A percentile compares a stretch with the other conserved stretches of the same genome.
These are phyloP conservation scores for Tolypeutes matacus DNA, from an alignment of 2,797 vertebrate species.

Conservation along the genomic window DNA sequence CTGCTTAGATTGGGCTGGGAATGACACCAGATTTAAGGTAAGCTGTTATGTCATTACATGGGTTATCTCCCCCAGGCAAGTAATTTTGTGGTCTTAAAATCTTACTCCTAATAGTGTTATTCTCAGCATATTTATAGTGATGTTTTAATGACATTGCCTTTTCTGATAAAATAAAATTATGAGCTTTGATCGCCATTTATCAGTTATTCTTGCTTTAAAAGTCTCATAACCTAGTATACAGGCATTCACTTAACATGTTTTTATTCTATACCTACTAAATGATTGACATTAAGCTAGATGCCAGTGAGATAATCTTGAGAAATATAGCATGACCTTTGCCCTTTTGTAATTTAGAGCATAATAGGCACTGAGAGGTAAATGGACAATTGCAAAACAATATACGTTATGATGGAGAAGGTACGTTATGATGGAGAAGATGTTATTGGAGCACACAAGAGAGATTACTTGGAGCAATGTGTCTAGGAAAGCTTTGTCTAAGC, in stretches of 20 bases:
- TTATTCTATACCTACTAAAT: not conserved
- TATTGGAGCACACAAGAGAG: not conserved
- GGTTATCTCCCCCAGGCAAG: not conserved
- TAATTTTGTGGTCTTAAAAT: not conserved
- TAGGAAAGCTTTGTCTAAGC: not conserved
- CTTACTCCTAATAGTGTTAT: not conserved
- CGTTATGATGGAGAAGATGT: not conserved
- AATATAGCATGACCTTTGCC: not conserved
- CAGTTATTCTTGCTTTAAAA: slow-evolving; percentile 3
- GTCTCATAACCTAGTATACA: not conserved
- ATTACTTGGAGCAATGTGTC: not conserved
- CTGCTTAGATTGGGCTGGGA: not conserved
- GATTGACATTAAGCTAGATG: slow-evolving; percentile 13
- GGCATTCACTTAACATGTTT: not conserved
- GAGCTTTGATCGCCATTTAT: not conserved
- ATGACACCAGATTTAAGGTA: not conserved
- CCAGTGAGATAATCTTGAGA: not conserved
- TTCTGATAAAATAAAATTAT: not conserved
- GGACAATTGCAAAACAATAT: not conserved
- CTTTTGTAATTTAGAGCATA: not conserved
- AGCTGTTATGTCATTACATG: not conserved
- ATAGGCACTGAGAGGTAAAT: not conserved
- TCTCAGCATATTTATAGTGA: not conserved
- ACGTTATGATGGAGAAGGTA: not conserved
- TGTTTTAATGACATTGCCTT: not conserved